Conservation (phyloP, 2,797 vertebrate genomes). For the Anomalospiza imberbis region DNA sequence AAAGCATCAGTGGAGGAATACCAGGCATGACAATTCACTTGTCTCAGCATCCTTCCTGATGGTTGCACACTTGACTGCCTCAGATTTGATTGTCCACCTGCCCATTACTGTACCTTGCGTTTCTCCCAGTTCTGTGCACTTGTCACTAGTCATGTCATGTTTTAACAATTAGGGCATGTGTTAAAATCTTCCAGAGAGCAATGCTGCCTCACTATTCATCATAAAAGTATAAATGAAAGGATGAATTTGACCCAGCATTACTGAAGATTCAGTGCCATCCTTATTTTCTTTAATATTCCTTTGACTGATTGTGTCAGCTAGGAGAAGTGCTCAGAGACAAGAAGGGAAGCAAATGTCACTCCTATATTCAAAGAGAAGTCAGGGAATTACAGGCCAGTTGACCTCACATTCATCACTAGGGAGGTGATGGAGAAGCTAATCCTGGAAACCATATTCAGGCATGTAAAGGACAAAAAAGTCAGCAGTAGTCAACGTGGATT, state of each 20-base stretch:
- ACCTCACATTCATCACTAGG: background rate
- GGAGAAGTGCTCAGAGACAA: background rate
- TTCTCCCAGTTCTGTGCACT: background rate
- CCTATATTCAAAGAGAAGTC: background rate
- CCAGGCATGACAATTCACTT: background rate
- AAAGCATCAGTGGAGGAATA: background rate
- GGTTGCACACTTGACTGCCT: background rate
- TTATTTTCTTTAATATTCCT: slow-evolving; percentile 4
- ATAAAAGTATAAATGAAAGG: background rate
- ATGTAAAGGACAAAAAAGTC: background rate
- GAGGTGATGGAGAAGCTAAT: background rate
- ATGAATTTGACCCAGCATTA: background rate
- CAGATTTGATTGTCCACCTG: background rate
- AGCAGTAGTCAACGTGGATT: background rate
- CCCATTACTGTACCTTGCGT: background rate
- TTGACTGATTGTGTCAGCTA: background rate
- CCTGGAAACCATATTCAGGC: background rate
- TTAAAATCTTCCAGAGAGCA: background rate
- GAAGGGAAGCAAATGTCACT: background rate
- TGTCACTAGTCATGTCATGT: background rate
- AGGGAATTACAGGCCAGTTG: background rate
- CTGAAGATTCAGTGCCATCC: background rate
- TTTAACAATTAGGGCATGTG: background rate
- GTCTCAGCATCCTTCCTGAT: background rate
- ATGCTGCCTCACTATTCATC: background rate